Evolutionary conservation across 2,888 invertebrate genomes (phyloP).

Genomic region (Torymus auratus): DNA sequence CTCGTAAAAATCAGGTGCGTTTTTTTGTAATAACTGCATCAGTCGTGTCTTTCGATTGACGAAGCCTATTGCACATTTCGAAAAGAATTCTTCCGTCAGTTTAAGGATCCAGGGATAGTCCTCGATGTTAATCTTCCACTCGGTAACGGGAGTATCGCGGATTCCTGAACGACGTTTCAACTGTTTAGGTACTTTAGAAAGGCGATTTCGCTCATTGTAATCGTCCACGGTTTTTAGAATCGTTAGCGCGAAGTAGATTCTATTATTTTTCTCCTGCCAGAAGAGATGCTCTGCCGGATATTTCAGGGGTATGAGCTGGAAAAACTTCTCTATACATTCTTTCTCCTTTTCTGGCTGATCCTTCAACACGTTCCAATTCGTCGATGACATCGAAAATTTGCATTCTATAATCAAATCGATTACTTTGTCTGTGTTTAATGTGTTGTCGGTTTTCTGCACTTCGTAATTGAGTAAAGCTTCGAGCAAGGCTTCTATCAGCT

Average conservation of each 20-base stretch:
- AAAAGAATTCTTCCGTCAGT: slow-evolving; percentile 19
- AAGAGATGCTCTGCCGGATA: slow-evolving; percentile 18
- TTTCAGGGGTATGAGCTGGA: neutral
- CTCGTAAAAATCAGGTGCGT: slow-evolving; percentile 49
- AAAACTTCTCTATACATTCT: slow-evolving; percentile 21
- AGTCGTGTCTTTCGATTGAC: neutral
- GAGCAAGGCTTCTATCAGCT: slow-evolving; percentile 4
- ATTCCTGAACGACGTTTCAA: too few species aligned
- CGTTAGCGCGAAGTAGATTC: neutral
- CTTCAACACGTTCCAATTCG: slow-evolving; percentile 16
- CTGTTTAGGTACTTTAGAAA: neutral
- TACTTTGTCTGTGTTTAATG: neutral
- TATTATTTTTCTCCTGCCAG: slow-evolving; percentile 18
- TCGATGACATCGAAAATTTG: neutral
- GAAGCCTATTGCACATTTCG: neutral
- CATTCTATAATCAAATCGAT: slow-evolving; percentile 7
- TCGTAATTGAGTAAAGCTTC: neutral
- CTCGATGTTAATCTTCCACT: slow-evolving; percentile 14
- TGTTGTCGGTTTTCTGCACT: neutral
- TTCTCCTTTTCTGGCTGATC: neutral
- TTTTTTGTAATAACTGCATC: neutral
- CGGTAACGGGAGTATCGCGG: too few species aligned
- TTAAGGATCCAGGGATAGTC: slow-evolving; percentile 48
- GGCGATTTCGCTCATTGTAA: slow-evolving; percentile 14
- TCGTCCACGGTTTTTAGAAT: slow-evolving; percentile 17